Base-by-base conservation (phyloP, 1,140 invertebrate species). In the Cotesia vestalis region DNA sequence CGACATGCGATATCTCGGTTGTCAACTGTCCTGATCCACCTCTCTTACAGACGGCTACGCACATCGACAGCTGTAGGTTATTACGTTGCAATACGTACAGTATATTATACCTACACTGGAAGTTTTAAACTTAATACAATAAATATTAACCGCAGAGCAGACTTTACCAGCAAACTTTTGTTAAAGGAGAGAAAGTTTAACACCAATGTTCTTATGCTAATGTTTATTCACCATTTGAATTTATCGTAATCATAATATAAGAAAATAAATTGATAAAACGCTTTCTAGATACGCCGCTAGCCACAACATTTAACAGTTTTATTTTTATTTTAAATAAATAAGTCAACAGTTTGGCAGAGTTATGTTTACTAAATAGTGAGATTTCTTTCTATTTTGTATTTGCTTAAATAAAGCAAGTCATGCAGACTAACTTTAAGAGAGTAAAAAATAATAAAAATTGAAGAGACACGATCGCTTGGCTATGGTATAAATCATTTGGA, bases 1-100 rank as follows among this genome's bases (percentile, higher is more conserved):
- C 73, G 81, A 83, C 80, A 82, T 78, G 81, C 80, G 79, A 83
- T 81, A 77, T 77, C 80, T 70, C 79, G 9, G 14, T 78, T 71
- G 71, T 59, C 69, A 73, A 71, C 73, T 77, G 78, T 79, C 75
- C 71, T 73, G 71, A 82, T 78, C 77, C 51, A n/a, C 35, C 53
- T 35, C 27, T 14, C 27, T 36, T 27, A 27, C 27, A 27, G 1
- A 27, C 27, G 27, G 14, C 61, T 34, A 66, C 53, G 8, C 46
- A 17, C 9, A 53, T 46, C 11, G 27, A 34, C 11, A 14, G n/a
- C 17, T 27, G 27, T 27, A 27, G 27, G 27, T 27, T 27, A 27
- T 27, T 27, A 27, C 27, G 27, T 1, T 27, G 27, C 27, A 27
- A 27, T 27, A 27, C 27, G 27, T 27, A 27, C 27, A 27, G 27